Base-by-base conservation (phyloP, 2,113 vertebrate species). In the Heteronetta atricapilla region DNA sequence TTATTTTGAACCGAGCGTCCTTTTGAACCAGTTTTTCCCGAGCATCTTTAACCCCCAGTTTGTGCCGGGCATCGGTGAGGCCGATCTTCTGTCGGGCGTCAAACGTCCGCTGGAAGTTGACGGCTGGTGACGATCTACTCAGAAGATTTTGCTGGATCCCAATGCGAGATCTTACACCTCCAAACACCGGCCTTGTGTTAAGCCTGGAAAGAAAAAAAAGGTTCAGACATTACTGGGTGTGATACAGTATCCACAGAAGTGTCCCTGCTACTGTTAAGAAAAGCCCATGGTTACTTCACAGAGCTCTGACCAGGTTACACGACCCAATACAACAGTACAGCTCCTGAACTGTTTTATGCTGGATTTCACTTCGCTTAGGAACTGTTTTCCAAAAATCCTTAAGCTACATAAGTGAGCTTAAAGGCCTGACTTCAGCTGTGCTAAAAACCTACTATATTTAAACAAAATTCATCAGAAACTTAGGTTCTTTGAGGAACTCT, bases 81-180 rank as follows among this genome's bases (percentile, higher is more conserved):
- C 99, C 99, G 21, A 99, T 99, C 97, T 99, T 99, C 95, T 99
- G 99, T 4, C 99, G 97, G 29, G 99, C 99, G 70, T 99, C 99
- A 96, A 99, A 99, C 0, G 97, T 97, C 93, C 98, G 96, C 80
- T 98, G 98, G 90, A 98, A 97, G 50, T 86, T 72, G 31, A 97
- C 69, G 29, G 97, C 74, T 59, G 96, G 88, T 1, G 97, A 22
- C 7, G 97, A 79, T 82, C 96, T 96, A 23, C 77, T 95, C 8
- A 98, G 86, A 46, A 97, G 96, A 70, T 89, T 96, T 36, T 97
- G 98, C 56, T 98, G 98, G 68, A 97, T 68, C 33, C 98, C 98
- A 72, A 97, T 90, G 44, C 98, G 97, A 74, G 98, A 98, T 13
- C 98, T 97, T 15, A 98, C 52, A 11, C 98, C 97, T 89, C 98